Evolutionary conservation across 2,888 invertebrate species (phyloP), one percentile per base, ranked within the genome.

Genomic region (Chrysolina americana): DNA sequence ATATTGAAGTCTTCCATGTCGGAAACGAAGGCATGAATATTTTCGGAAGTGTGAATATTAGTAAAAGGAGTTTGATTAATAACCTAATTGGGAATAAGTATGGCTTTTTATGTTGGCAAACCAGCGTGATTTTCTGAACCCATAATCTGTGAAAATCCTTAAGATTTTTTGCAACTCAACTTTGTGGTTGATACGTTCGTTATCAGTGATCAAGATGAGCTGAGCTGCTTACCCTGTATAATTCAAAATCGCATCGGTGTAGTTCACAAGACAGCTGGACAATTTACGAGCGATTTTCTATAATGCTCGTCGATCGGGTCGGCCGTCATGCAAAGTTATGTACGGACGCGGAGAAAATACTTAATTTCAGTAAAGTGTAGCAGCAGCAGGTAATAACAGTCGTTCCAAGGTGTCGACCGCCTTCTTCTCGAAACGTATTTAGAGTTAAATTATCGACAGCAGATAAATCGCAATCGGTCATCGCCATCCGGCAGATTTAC

Each of bases 391-490:
- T 81, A 81, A 83, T 81, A 81, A 81, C 82, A 77, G 79, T 79
- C 78, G 81, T 80, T 79, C 75, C 70, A 75, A 82, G 81, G 83
- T 83, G 82, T 83, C 81, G 82, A 83, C 71, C 82, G 79, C 79
- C 80, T 78, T 73, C 76, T 71, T 71, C 74, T 75, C 74, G 68
- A 74, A 77, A 74, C 68, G 74, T 80, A 82, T 82, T 82, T 83
- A 80, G 76, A 78, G 80, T 77, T 84, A 81, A 85, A 83, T 85
- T 85, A 84, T 84, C 80, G 80, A 71, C 79, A 76, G 76, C 80
- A 74, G 77, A 84, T 84, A 83, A 83, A 84, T 83, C 80, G 79
- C 71, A 64, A 65, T 62, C 70, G 76, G 78, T 80, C 77, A 80
- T 78, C 77, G 73, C 68, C 76, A 73, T 74, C 74, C 78, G 80